These are phyloP conservation scores for Listronotus bonariensis DNA, from an alignment of 1,140 invertebrate species.

Conservation along the genomic window DNA sequence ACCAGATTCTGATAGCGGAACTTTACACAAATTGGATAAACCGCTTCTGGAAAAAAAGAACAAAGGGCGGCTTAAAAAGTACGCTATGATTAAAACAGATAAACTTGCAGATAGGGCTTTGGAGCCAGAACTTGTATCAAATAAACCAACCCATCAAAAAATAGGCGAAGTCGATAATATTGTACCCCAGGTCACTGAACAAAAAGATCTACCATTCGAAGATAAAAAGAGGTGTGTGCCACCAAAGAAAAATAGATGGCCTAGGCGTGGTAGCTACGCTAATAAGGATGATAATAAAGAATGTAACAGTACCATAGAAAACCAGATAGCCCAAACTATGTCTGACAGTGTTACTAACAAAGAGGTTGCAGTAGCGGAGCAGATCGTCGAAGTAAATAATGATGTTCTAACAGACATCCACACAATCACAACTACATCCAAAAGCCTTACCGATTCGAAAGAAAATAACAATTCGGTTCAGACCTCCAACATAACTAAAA, in stretches of 20 bases:
- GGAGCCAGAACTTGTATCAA: background rate
- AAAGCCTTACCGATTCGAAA: background rate
- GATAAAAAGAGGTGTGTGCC: slow-evolving; percentile 2
- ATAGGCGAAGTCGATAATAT: background rate
- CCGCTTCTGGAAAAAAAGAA: too few species aligned
- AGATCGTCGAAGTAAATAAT: background rate
- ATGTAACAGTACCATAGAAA: background rate
- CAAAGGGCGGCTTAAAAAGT: too few species aligned
- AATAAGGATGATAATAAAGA: slow-evolving; percentile 18
- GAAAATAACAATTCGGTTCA: background rate
- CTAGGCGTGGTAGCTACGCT: slow-evolving; percentile 11
- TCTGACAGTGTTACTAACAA: background rate
- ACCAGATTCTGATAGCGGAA: too few species aligned
- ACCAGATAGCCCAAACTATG: background rate
- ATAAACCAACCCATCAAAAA: background rate
- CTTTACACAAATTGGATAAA: too few species aligned
- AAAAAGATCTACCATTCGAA: background rate
- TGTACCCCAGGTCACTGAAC: background rate
- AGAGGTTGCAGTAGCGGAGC: background rate
- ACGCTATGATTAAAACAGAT: too few species aligned
- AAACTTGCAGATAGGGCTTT: too few species aligned
- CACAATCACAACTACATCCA: background rate
- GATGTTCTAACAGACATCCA: slow-evolving; percentile 2
- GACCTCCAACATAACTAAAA: too few species aligned
- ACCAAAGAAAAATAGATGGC: slow-evolving; percentile 18